Evolutionary conservation across 2,113 vertebrate species (phyloP), one percentile per base, ranked within the genome.

Genomic region (Labeo catla): DNA sequence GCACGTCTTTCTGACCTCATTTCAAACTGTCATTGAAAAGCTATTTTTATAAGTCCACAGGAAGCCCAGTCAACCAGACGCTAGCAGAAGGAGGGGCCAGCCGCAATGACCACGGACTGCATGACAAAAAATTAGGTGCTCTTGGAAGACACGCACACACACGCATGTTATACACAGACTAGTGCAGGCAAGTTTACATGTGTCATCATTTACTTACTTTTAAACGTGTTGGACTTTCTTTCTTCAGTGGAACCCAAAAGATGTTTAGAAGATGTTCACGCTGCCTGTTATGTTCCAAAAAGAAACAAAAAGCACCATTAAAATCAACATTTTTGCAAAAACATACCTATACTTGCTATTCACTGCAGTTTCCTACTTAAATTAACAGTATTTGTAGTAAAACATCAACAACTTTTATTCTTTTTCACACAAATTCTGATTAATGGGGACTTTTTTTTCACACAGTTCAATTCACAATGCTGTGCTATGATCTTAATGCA

Each of bases 21-120:
- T 93, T 91, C 91, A 89, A 91, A 88, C 90, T 93, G 92, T 94
- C 93, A 93, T 91, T 92, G 91, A 94, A 90, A 92, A 89, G 91
- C 91, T 94, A 94, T 95, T 94, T 95, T 94, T 92, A 91, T 90
- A 91, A 90, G 91, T 87, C 91, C 90, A 92, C 88, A 85, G 93
- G 93, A 94, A 93, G 92, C 90, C 88, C 89, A 91, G 93, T 87
- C 63, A 88, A 91, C 70, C 39, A 90, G 86, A 87, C 47, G 23
- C 85, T 83, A 57, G 85, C 68, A 45, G 86, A 88, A 79, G 73
- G 39, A 77, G 81, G 59, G 1, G 36, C 43, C 47, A 85, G 36
- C 28, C 23, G 86, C 86, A 84, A 0, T 23, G 87, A 91, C 82
- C 52, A 36, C 66, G 76, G 61, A 21, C 54, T 81, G 52, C 87